Conservation (phyloP, 2,113 vertebrate genomes). For the Osmerus mordax region DNA sequence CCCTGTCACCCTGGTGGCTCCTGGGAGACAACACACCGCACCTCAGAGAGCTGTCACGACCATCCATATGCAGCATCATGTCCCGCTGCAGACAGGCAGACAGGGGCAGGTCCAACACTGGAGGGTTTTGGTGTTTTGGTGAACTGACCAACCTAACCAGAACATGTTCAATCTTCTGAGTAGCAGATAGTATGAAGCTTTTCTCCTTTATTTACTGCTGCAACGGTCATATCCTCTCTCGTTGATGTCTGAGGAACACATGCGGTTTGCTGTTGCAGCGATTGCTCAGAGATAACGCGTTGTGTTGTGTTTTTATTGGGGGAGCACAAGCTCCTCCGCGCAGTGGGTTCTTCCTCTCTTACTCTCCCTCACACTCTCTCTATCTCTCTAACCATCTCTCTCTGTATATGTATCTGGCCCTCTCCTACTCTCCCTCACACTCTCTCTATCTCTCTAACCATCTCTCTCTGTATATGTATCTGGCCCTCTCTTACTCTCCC, state of each 20-base stretch:
- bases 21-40: neutral
- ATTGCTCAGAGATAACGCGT: slow-evolving; percentile 54
- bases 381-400: slow-evolving; percentile 26
- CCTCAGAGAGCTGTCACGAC: no score
- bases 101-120: neutral
- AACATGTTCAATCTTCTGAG: no score
- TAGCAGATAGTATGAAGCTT: neutral
- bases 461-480: slow-evolving; percentile 3
- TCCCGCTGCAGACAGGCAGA: neutral
- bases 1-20: slow-evolving; percentile 38
- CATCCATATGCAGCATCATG: no score
- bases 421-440: slow-evolving; percentile 37
- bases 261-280: slow-evolving; percentile 29
- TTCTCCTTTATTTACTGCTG: neutral
- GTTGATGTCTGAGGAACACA: neutral
- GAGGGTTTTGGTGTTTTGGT: no score
- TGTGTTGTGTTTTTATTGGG: slow-evolving; percentile 58
- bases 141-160: no score
- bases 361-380: slow-evolving; percentile 47
- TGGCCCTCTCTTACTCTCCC: slow-evolving; percentile 37
- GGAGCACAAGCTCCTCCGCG: slow-evolving; percentile 56
- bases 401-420: neutral
- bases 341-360: slow-evolving; percentile 16
- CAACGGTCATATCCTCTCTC: neutral
- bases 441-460: no score